Evolutionary conservation across 30 jellyfish, hydroid and myxozoan species (phyloP).

Genomic region (Hydra vulgaris): DNA sequence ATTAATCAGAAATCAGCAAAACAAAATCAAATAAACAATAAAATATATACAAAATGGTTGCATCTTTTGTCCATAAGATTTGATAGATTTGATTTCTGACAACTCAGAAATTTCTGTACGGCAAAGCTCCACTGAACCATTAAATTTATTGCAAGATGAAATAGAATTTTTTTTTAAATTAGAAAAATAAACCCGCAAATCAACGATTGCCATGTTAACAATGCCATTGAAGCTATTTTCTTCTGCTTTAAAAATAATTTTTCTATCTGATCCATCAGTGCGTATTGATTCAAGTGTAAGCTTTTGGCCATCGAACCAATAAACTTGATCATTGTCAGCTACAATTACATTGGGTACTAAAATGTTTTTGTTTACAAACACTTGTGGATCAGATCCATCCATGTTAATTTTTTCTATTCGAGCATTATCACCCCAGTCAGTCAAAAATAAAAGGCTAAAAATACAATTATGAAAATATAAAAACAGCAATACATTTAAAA

Average conservation of each 20-base stretch:
- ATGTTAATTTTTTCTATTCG: constrained; percentile 59
- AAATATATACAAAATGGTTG: constrained; percentile 16
- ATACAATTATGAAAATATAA: no score
- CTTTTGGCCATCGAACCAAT: constrained; percentile 65
- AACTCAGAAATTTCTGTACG: background rate
- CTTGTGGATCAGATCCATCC: constrained; percentile 72
- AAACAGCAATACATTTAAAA: no score
- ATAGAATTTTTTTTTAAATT: background rate
- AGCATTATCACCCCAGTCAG: constrained; percentile 78
- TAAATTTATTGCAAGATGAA: constrained; percentile 3
- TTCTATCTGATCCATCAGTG: constrained; percentile 54
- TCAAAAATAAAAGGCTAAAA: constrained; percentile 59
- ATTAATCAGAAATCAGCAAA: background rate
- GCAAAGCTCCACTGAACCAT: background rate
- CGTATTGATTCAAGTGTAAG: constrained; percentile 49
- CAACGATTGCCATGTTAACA: constrained; percentile 2
- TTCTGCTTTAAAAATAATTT: background rate
- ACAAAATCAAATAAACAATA: background rate
- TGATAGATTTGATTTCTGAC: background rate
- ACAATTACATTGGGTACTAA: constrained; percentile 64
- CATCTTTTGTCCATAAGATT: constrained; percentile 8
- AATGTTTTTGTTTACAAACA: constrained; percentile 31
- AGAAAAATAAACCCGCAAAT: constrained; percentile 8
- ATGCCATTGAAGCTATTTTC: background rate
- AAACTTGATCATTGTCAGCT: constrained; percentile 26